Evolutionary conservation across 2,888 invertebrate genomes (phyloP).

Genomic region (Amphipyra tragopoginis): DNA sequence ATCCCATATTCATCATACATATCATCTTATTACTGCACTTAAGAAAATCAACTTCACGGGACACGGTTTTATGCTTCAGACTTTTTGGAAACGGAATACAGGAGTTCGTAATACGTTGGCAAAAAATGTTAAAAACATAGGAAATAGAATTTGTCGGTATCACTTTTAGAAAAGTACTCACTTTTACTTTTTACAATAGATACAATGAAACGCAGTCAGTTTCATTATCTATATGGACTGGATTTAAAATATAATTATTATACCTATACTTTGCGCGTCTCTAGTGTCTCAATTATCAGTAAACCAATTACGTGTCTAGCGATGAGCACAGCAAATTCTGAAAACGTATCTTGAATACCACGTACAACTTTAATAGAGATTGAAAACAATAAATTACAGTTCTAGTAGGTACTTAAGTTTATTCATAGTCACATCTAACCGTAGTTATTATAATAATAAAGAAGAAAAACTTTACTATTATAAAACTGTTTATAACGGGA

Average conservation of each 20-base stretch:
- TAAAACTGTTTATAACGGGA: too few relatives aligned
- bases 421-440: slow-evolving; percentile 12
- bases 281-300: slow-evolving; percentile 22
- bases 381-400: slow-evolving; percentile 5
- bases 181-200: slow-evolving; percentile 4
- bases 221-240: slow-evolving; percentile 1
- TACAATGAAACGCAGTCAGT: neutral
- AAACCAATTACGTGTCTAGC: slow-evolving; percentile 18
- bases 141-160: slow-evolving; percentile 22
- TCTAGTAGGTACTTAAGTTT: neutral
- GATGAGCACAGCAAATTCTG: slow-evolving; percentile 12
- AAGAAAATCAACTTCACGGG: neutral
- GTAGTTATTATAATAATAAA: neutral
- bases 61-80: neutral
- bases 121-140: slow-evolving; percentile 9
- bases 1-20: slow-evolving; percentile 3
- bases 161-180: slow-evolving; percentile 9
- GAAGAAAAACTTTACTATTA: neutral
- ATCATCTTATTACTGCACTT: neutral
- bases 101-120: neutral
- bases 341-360: slow-evolving; percentile 13
- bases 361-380: slow-evolving; percentile 20
- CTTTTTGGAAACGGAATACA: neutral
- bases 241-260: neutral
- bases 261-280: neutral